These are phyloP conservation scores for Streblospio benedicti DNA, from an alignment of 1,140 invertebrate species.

Conservation along the genomic window DNA sequence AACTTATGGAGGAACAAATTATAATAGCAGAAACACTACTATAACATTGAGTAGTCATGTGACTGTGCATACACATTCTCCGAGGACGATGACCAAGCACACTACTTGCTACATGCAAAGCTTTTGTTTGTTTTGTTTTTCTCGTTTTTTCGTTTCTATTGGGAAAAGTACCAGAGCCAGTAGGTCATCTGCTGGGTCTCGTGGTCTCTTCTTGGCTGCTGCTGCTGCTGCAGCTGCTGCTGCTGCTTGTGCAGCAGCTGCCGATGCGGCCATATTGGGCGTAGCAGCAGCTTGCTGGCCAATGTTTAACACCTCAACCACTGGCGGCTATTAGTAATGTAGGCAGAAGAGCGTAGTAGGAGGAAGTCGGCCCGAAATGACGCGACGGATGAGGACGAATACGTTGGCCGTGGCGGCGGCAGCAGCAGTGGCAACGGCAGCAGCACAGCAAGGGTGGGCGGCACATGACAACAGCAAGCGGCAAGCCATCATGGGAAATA, in stretches of 20 bases:
- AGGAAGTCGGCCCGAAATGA: too few relatives aligned
- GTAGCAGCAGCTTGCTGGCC: too few relatives aligned
- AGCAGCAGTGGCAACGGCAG: slow-evolving; percentile 35
- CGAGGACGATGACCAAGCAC: slow-evolving; percentile 24
- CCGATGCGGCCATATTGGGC: too few relatives aligned
- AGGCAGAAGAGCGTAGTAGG: slow-evolving; percentile 43
- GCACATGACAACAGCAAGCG: slow-evolving; percentile 51
- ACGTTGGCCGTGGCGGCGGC: slow-evolving; percentile 19
- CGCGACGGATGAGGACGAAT: too few relatives aligned
- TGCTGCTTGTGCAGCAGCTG: too few relatives aligned
- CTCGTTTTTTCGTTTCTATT: too few relatives aligned
- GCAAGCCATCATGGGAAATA: slow-evolving; percentile 45
- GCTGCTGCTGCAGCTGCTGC: too few relatives aligned
- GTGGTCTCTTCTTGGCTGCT: slow-evolving; percentile 78
- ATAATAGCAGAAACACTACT: too few relatives aligned
- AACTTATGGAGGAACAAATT: too few relatives aligned
- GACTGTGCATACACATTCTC: slow-evolving; percentile 39
- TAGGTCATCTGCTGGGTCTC: slow-evolving; percentile 73
- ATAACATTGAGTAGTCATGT: too few relatives aligned
- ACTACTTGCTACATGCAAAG: slow-evolving; percentile 50
- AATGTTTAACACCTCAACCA: slow-evolving; percentile 48
- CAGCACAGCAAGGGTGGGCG: slow-evolving; percentile 37
- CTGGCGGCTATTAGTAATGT: slow-evolving; percentile 49
- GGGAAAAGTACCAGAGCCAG: slow-evolving; percentile 73
- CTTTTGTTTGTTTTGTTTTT: too few relatives aligned